A percentile compares a stretch with the other conserved stretches of the same genome.
Evolutionary conservation across 2,113 vertebrate genomes (phyloP).

Genomic region (Chionis minor): DNA sequence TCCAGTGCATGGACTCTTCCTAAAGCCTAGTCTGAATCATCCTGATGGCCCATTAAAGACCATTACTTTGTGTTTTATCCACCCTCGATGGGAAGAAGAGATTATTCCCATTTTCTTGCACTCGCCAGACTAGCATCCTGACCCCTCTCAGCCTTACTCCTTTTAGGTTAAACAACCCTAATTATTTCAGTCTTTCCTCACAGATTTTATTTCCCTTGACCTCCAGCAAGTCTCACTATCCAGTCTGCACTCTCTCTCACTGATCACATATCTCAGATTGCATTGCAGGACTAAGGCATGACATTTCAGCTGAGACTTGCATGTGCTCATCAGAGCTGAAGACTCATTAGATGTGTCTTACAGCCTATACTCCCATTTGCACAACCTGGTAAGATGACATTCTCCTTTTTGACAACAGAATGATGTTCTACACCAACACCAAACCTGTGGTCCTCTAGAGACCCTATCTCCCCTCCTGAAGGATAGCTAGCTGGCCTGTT

Average conservation of each 20-base stretch:
- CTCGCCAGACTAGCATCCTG: neutral
- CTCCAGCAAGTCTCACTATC: neutral
- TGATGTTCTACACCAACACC: accelerated
- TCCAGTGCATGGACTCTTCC: neutral
- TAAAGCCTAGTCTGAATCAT: neutral
- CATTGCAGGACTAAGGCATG: neutral
- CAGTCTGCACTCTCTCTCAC: neutral
- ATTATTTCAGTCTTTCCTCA: neutral
- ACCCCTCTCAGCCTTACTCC: neutral
- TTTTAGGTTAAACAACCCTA: neutral
- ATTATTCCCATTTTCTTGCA: neutral
- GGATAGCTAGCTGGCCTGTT: neutral
- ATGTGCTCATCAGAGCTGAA: neutral
- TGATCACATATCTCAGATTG: neutral
- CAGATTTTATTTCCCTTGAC: neutral
- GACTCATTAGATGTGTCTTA: neutral
- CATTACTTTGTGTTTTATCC: neutral
- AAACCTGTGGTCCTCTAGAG: neutral
- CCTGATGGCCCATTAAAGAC: neutral
- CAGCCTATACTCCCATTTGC: neutral
- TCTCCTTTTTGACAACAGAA: neutral
- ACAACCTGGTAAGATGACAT: neutral
- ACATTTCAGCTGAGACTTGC: neutral
- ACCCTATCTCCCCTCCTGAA: neutral
- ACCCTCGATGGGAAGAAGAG: neutral